Base-by-base conservation (phyloP, 2,113 vertebrate species). In the Raja brachyura region DNA sequence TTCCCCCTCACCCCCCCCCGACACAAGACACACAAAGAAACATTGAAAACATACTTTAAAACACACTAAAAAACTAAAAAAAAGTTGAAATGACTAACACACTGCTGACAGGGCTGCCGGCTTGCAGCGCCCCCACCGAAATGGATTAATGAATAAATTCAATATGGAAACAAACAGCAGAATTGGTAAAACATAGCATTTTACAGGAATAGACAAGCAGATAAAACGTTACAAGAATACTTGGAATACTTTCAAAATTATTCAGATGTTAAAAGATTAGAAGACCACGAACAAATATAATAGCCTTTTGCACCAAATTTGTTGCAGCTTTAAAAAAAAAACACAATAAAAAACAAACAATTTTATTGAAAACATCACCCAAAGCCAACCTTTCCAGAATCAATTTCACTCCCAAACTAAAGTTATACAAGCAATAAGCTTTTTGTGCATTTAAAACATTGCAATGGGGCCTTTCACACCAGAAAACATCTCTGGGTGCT, bases 301-400 rank as follows among this genome's bases (percentile, higher is more conserved):
- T 18, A 48, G 70, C 8, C 33, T 54, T 73, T 48, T 18, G 68
- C 11, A 11, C 9, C 11, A 39, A 73, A 61, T 68, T 66, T 8
- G 73, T 48, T 13, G 22, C 33, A 92, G 63, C 20, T 25, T 92
- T 92, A 54, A 48, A 48, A 70, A 4, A 90, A 13, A 73, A 20
- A 9, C 1, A 33, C 20, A 48, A 73, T 73, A 11, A 16, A 54
- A 63, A 54, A 48, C 2, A 48, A 54, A 73, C 28, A 28, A 70
- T 92, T 92, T 92, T 92, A 73, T 92, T 92, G 90, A 70, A 92
- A 92, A 92, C 90, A 54, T 92, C 39, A 73, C 39, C 63, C 39
- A 0, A 92, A 70, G 90, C 54, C 66, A 92, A 92, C 70, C 90
- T 66, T 73, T 73, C 68, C 10, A 73, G 90, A 92, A 73, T 92